Percentiles rank a stretch among this genome's conserved stretches.
phyloP scores from a whole-genome alignment of 2,113 vertebrate genomes.

The Zeus faber region DNA sequence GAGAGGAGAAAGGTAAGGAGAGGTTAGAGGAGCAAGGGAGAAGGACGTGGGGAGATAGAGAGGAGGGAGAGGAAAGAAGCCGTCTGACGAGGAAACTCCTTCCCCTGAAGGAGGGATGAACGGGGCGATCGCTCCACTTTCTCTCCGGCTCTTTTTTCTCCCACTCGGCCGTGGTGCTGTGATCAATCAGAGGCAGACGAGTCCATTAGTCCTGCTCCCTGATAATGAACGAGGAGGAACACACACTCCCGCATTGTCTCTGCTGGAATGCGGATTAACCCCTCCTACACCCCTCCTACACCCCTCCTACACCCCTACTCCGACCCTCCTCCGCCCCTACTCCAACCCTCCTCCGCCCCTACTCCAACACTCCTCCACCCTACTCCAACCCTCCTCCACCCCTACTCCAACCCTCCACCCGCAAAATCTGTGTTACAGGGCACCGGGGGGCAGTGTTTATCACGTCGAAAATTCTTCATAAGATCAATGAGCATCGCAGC shows the following conservation, averaged over 20 bases:
- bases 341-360: no score
- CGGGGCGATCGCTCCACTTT: not conserved
- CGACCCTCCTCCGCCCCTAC: no score
- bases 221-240: not conserved
- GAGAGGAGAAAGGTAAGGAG: not conserved
- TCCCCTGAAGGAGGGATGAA: not conserved
- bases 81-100: no score
- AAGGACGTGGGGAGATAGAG: not conserved
- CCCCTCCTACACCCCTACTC: no score
- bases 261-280: not conserved
- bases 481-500: no score
- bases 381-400: no score
- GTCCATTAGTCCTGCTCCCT: not conserved
- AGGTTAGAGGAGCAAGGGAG: not conserved
- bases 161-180: not conserved
- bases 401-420: no score
- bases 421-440: no score
- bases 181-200: not conserved
- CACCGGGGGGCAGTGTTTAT: no score
- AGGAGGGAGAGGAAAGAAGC: not conserved
- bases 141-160: not conserved
- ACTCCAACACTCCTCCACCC: no score
- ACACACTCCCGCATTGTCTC: no score
- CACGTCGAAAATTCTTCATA: no score
- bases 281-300: not conserved